Percentiles rank a stretch among this genome's conserved stretches.
Conservation (phyloP, 2,113 vertebrate genomes). For the Chrysemys picta region DNA sequence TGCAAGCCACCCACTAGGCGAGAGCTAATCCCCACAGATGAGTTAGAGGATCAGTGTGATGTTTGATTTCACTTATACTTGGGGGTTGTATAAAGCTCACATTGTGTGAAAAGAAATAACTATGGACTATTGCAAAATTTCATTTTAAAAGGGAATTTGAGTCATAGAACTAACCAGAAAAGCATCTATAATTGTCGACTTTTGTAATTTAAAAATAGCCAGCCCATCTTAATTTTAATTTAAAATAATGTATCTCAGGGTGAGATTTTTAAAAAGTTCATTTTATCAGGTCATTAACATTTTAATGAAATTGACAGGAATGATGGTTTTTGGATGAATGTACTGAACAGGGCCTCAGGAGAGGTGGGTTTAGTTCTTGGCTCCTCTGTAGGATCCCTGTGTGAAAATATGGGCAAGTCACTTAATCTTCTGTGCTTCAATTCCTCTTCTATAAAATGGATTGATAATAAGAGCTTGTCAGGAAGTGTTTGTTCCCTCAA, state of each 20-base stretch:
- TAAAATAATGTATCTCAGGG: not conserved
- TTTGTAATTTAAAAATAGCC: not conserved
- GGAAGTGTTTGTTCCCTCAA: fast-evolving
- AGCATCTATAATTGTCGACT: not conserved
- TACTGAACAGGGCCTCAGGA: not conserved
- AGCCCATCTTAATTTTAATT: not conserved
- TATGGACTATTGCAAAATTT: not conserved
- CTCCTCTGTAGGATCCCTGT: not conserved
- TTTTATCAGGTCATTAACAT: not conserved
- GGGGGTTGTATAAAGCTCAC: not conserved
- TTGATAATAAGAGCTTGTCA: not conserved
- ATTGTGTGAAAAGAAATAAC: not conserved
- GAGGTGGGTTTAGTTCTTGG: not conserved
- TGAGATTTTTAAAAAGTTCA: not conserved
- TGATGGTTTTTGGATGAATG: fast-evolving
- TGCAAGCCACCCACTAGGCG: not conserved
- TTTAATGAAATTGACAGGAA: not conserved
- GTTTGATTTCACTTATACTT: not conserved
- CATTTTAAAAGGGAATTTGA: not conserved
- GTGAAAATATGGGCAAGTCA: not conserved
- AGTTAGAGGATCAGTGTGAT: not conserved
- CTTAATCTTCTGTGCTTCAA: not conserved
- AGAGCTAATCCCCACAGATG: not conserved
- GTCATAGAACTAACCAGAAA: not conserved
- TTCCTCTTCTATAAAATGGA: not conserved